Evolutionary conservation across 2,113 vertebrate species (phyloP), one percentile per base, ranked within the genome.

Genomic region (Egretta garzetta): DNA sequence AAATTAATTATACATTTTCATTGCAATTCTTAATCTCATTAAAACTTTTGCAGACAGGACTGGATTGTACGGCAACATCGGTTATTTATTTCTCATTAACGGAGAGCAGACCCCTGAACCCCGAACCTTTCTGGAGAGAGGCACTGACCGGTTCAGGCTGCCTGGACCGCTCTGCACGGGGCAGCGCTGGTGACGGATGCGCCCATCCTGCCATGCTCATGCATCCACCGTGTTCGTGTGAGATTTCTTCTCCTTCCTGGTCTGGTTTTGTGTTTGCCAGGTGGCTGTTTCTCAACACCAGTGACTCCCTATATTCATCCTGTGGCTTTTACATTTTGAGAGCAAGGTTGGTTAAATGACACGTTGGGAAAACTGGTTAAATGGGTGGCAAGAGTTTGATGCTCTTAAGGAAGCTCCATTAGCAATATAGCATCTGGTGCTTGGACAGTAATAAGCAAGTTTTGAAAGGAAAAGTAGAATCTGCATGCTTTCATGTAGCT

Each of bases 401-500:
- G 37, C 14, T 85, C 35, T 59, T 62, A 77, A 77, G 53, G 53
- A 91, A 71, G 60, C 49, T 86, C 33, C 66, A 80, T 80, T 59
- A 52, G 53, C 43, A 58, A 16, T 43, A 21, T 8, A 39, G 53
- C 1, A 4, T 45, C 32, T 74, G 41, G 47, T 63, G 20, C 8
- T 93, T 43, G 82, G 84, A 58, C 26, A 82, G 21, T 27, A 76
- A 67, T 14, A 56, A 90, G 15, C 45, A 50, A 75, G 32, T 60
- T 93, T 71, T 89, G 73, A 94, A 95, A 92, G 45, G 30, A 93
- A 85, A 91, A 91, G 58, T 53, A 76, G 74, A 80, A 91, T 92
- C 80, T 97, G 80, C 84, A 82, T 91, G 37, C 86, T 95, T 92
- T 96, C 74, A 95, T 82, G 73, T 85, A 91, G 60, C 35, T 89